Evolutionary conservation across 2,888 invertebrate species (phyloP).

Genomic region (Eretmocerus hayati): DNA sequence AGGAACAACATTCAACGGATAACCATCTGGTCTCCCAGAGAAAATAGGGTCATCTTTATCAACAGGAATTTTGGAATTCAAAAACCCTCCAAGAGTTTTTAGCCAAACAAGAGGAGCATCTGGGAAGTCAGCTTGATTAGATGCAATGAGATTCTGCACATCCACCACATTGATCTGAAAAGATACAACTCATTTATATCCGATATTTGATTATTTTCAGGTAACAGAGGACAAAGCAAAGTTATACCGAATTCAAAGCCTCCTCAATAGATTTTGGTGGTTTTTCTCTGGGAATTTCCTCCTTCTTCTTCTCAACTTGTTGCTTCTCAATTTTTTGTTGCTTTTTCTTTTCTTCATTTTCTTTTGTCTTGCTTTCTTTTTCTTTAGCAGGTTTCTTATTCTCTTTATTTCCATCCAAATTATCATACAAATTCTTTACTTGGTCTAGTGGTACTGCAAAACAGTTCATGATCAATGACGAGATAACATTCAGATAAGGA

Average conservation of each 20-base stretch:
- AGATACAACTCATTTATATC: too few relatives aligned
- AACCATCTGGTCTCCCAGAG: conserved; percentile 51
- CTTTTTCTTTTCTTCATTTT: conserved; percentile 49
- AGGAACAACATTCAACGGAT: conserved; percentile 54
- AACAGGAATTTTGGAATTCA: conserved; percentile 57
- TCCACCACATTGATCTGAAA: conserved; percentile 58
- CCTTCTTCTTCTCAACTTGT: conserved; percentile 49
- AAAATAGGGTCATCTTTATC: conserved; percentile 61
- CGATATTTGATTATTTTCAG: too few relatives aligned
- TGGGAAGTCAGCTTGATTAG: conserved; percentile 59
- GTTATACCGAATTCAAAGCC: conserved; percentile 57
- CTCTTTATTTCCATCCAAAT: conserved; percentile 58
- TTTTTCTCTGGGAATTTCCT: conserved; percentile 55
- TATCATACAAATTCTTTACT: conserved; percentile 60
- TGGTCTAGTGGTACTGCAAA: conserved; percentile 61
- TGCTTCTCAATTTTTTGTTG: conserved; percentile 48
- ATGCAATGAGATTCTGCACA: conserved; percentile 49
- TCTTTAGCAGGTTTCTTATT: conserved; percentile 48
- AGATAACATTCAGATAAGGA: too few relatives aligned
- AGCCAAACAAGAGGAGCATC: conserved; percentile 67
- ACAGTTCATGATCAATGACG: too few relatives aligned
- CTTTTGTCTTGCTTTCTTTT: conserved; percentile 42
- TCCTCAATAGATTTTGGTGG: conserved; percentile 60
- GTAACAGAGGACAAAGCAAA: too few relatives aligned
- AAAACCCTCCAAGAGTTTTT: conserved; percentile 60